Evolutionary conservation across 1,140 invertebrate species (phyloP), one percentile per base, ranked within the genome.

Genomic region (Drosophila repleta): DNA sequence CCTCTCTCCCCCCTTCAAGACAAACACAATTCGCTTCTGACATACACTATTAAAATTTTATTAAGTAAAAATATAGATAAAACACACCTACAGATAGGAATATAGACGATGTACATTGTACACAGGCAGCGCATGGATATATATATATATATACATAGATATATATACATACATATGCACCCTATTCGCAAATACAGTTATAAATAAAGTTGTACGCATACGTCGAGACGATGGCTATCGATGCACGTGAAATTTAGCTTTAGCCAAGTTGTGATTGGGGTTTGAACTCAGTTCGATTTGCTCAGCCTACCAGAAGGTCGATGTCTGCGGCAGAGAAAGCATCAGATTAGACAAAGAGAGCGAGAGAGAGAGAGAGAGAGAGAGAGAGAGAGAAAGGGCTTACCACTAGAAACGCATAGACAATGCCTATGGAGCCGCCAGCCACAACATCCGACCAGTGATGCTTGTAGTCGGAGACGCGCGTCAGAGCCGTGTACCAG

Each of bases 401-500:
- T 84, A 95, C 94, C 75, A 94, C 92, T 55, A 95, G 69, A 56
- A 93, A 55, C 18, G 94, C 94, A 58, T 92, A 93, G 7, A 93
- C 79, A 3, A 93, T 76, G 0, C 94, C 94, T 52, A 95, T 93
- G 8, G 78, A 73, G 29, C 93, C 92, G 1, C 94, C 94, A 24
- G 93, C 93, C 3, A 95, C 80, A 2, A 95, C 94, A 90, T 95
- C 95, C 66, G 84, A 84, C 76, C 97, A 98, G 90, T 99, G 98
- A 92, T 99, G 98, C 92, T 99, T 99, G 92, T 99, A 98, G 93
- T 99, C 96, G 3, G 96, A 97, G 21, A 99, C 94, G 29, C 98
- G 93, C 1, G 96, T 96, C 92, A 98, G 94, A 4, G 95, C 95
- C 5, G 96, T 97, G 82, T 94, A 96, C 94, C 96, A 96, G 21